phyloP scores from a whole-genome alignment of 2,113 vertebrate species.

The Amia ocellicauda region DNA sequence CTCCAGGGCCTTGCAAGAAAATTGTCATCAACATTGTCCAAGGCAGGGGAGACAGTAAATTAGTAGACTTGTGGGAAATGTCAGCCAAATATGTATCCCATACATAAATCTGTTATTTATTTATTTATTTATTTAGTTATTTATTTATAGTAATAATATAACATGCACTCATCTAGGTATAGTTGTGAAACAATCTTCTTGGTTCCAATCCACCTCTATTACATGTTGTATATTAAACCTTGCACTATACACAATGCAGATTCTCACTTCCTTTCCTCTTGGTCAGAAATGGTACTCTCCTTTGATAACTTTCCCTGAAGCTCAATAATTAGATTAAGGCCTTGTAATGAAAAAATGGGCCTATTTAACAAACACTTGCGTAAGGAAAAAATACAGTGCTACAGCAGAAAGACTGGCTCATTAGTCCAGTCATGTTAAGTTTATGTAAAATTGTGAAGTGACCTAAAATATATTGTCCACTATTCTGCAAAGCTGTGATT shows the following conservation, averaged over 20 bases:
- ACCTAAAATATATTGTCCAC: conserved; percentile 32
- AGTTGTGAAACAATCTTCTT: conserved; percentile 9
- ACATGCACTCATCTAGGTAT: conserved; percentile 17
- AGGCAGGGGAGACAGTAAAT: conserved; percentile 22
- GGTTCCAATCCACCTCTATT: neutral
- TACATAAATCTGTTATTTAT: conserved; percentile 34
- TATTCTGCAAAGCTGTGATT: conserved; percentile 18
- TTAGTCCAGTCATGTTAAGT: conserved; percentile 18
- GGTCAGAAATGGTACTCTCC: too few relatives aligned
- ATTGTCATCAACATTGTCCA: conserved; percentile 15
- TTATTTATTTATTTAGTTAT: conserved; percentile 13
- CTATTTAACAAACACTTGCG: too few relatives aligned
- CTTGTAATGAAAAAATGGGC: too few relatives aligned
- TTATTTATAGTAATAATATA: conserved; percentile 33
- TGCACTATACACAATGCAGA: too few relatives aligned
- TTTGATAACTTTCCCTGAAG: conserved; percentile 10
- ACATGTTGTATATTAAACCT: too few relatives aligned
- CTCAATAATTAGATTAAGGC: neutral
- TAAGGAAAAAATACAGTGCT: neutral
- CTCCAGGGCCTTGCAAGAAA: neutral
- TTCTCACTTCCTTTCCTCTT: too few relatives aligned
- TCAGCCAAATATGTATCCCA: conserved; percentile 33
- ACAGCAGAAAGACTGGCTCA: conserved; percentile 8
- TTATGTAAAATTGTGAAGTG: conserved; percentile 32
- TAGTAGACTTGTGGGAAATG: conserved; percentile 29